A percentile compares a stretch with the other conserved stretches of the same genome.
Conservation (phyloP, 2,113 vertebrate species). For the Cynocephalus volans region DNA sequence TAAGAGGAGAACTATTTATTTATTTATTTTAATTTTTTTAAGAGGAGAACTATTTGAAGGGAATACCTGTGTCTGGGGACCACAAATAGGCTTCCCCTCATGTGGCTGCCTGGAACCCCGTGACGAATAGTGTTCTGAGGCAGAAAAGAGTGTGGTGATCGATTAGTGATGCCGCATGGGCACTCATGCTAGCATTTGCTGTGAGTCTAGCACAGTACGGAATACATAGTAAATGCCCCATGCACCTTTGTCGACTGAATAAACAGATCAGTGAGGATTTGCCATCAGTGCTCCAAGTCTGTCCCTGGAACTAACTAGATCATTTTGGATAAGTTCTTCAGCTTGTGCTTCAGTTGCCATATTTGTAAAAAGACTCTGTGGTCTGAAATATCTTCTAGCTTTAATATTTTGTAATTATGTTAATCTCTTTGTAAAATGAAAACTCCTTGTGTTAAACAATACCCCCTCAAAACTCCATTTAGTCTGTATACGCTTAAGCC, state of each 20-base stretch:
- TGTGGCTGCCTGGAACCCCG: not conserved
- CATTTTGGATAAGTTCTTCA: constrained; percentile 21
- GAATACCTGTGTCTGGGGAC: not conserved
- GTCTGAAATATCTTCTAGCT: not conserved
- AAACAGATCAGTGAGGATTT: not conserved
- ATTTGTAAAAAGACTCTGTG: not conserved
- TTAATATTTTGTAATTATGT: not conserved
- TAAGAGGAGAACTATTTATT: not conserved
- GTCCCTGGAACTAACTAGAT: not conserved
- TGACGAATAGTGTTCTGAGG: not conserved
- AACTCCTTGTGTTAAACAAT: not conserved
- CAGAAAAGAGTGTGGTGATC: not conserved
- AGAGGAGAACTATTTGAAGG: not conserved
- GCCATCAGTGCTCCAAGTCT: not conserved
- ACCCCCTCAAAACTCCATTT: not conserved
- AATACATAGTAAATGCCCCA: not conserved
- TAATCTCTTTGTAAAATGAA: constrained; percentile 54
- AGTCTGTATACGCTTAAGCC: not conserved
- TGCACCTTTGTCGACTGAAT: not conserved
- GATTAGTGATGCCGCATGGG: not conserved
- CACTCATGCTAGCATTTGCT: not conserved
- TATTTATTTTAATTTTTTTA: not conserved
- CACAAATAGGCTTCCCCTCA: not conserved
- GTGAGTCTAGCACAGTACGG: not conserved
- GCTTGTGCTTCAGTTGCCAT: not conserved